phyloP scores from a whole-genome alignment of 2,797 vertebrate genomes.

The Sebastes cheni region DNA sequence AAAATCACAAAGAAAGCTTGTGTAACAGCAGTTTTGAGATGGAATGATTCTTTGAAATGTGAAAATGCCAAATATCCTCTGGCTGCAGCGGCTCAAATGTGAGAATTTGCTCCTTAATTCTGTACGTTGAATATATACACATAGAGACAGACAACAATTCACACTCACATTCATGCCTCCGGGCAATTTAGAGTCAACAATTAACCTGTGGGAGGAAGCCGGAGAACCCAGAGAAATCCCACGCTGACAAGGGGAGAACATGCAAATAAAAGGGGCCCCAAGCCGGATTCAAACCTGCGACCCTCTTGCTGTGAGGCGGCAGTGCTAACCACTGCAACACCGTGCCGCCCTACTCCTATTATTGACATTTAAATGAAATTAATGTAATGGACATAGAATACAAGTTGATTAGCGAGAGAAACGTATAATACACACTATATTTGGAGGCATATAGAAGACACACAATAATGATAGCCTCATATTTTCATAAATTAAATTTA shows the following conservation, averaged over 20 bases:
- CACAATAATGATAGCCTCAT: neutral
- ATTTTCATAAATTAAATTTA: neutral
- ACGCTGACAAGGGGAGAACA: no score
- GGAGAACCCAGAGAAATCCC: no score
- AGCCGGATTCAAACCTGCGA: no score
- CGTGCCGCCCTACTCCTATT: neutral
- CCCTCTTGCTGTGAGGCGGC: no score
- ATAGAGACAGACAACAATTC: no score
- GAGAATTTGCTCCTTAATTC: neutral
- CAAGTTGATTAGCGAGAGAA: neutral
- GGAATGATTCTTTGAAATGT: neutral
- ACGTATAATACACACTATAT: neutral
- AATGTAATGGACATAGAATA: neutral
- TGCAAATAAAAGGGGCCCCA: no score
- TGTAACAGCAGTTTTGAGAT: neutral
- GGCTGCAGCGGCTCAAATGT: neutral
- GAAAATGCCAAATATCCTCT: neutral
- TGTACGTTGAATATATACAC: neutral
- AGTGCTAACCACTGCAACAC: no score
- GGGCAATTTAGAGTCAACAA: no score
- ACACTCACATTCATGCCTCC: no score
- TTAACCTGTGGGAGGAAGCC: no score
- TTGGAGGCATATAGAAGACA: no score
- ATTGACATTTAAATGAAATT: neutral
- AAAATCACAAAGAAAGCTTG: neutral